Evolutionary conservation across 2,888 invertebrate species (phyloP), one percentile per base, ranked within the genome.

Genomic region (Morpho achilles): DNA sequence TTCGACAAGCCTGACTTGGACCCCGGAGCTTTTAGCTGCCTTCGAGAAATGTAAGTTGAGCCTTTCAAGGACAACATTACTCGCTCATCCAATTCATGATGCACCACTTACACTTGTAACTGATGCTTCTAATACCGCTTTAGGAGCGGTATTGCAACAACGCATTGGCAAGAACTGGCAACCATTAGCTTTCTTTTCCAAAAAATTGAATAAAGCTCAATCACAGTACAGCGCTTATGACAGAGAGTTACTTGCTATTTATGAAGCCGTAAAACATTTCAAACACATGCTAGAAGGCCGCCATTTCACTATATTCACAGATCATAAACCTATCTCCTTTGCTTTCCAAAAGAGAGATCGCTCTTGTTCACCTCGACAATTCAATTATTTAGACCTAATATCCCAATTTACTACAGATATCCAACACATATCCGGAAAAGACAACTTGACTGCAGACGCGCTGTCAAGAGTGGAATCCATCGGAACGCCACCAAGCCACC

Each of bases 141-240:
- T 76, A 7, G 81, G 80, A 2, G 76, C 75, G 0, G 73, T 69
- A 0, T 50, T 84, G n/a, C 74, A 82, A 58, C 79, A 81, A 65
- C n/a, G 54, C 2, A 54, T 65, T 5, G 48, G 67, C 7, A 53
- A 64, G 23, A 39, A 55, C 0, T 71, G 72, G 69, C 56, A 53
- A 44, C 60, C 60, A 5, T 45, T 60, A 50, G 62, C 55, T 42
- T 65, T 57, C 53, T 65, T 62, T 53, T 60, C 60, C 2, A 56
- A 55, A 9, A 57, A 57, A 39, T 59, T 80, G 1, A 65, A 59
- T 7, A 48, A 64, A n/a, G 61, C 75, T 0, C 69, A 83, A 60
- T 46, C 46, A 39, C 74, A 72, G 6, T 84, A 82, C 23, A 58
- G 60, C n/a, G 62, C 68, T 1, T 69, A 53, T 49, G 45, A 56